Percentiles rank a stretch among this genome's conserved stretches.
Evolutionary conservation across 2,113 vertebrate species (phyloP).

Genomic region (Pipra filicauda): DNA sequence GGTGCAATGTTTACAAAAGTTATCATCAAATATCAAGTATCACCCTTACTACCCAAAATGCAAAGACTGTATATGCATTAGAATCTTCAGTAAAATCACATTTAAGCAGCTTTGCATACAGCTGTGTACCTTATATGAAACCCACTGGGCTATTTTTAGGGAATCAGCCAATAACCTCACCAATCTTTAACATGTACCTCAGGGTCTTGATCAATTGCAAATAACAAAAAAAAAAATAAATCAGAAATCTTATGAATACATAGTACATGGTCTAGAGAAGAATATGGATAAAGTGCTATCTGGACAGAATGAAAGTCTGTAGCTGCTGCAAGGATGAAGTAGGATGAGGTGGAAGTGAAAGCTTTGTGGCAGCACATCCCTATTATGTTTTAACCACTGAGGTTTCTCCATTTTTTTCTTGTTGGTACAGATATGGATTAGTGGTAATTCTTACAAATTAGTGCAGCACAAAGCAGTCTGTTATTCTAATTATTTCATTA

Average conservation of each 20-base stretch:
- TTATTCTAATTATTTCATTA: background rate
- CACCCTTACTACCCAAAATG: background rate
- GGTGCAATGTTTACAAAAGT: background rate
- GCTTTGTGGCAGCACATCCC: background rate
- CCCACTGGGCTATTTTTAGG: background rate
- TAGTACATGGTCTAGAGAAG: background rate
- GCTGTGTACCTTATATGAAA: background rate
- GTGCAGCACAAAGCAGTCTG: background rate
- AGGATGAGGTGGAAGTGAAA: background rate
- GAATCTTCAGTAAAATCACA: background rate
- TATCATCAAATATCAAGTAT: background rate
- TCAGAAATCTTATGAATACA: background rate
- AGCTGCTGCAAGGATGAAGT: background rate
- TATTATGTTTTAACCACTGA: background rate
- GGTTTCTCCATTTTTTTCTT: background rate
- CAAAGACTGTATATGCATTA: background rate
- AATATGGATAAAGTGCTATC: background rate
- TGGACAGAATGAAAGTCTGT: background rate
- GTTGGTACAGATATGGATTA: background rate
- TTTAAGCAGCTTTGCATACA: background rate
- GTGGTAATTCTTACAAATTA: background rate
- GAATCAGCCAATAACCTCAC: background rate
- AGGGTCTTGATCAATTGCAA: background rate
- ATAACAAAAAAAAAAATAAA: background rate
- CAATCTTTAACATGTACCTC: background rate